Percentiles rank a stretch among this genome's conserved stretches.
These are phyloP conservation scores for Pangasius mekongensis DNA, from an alignment of 2,797 vertebrate genomes.

Conservation along the genomic window DNA sequence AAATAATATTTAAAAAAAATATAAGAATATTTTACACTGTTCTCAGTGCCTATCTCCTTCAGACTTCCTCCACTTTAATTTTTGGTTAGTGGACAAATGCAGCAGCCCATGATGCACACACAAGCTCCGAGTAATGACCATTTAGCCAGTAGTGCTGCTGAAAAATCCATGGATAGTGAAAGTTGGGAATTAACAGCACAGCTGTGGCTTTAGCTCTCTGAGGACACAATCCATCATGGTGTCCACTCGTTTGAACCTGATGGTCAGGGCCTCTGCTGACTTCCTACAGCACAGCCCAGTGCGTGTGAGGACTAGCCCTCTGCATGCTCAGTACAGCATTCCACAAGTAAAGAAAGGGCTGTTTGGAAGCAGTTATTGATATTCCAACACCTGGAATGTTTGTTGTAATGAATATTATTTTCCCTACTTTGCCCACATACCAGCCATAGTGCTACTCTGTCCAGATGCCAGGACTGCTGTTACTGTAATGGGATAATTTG, in stretches of 20 bases:
- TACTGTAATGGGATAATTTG: conserved; percentile 23
- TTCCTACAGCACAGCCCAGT: neutral
- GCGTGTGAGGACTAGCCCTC: conserved; percentile 38
- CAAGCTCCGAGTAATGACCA: neutral
- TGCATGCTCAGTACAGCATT: conserved; percentile 28
- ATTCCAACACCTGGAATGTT: conserved; percentile 70
- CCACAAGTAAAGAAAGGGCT: conserved; percentile 22
- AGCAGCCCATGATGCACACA: neutral
- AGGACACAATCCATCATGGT: neutral
- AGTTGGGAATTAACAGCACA: neutral
- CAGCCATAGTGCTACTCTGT: conserved; percentile 44
- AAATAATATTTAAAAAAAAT: neutral
- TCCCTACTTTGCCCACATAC: conserved; percentile 60
- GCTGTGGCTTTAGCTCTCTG: neutral
- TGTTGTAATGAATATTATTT: conserved; percentile 68
- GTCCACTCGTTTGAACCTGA: neutral
- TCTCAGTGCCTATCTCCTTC: neutral
- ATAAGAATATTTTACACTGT: neutral
- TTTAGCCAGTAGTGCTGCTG: neutral
- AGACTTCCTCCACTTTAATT: neutral
- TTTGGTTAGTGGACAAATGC: neutral
- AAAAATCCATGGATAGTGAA: neutral
- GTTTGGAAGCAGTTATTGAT: conserved; percentile 10
- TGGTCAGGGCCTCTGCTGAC: conserved; percentile 23
- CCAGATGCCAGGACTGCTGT: conserved; percentile 25